phyloP scores from a whole-genome alignment of 2,888 invertebrate genomes.

The Ichneumoninae sp. region DNA sequence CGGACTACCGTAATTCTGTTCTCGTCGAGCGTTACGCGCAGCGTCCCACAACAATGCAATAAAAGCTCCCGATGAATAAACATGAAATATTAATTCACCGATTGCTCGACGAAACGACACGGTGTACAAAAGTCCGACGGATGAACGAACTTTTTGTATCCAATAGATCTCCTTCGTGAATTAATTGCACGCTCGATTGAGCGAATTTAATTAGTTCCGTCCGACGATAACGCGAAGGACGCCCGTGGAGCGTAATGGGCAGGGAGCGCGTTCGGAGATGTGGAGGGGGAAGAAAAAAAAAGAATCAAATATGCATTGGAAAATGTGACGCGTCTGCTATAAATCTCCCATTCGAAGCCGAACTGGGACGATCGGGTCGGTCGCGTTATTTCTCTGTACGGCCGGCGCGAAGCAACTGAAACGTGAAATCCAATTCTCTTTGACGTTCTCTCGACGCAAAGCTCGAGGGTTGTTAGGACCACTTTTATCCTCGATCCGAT shows the following conservation, averaged over 20 bases:
- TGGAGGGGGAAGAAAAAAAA: constrained; percentile 13
- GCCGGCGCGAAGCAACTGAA: constrained; percentile 52
- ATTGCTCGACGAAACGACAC: not conserved
- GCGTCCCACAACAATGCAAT: not conserved
- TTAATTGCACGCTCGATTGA: constrained; percentile 36
- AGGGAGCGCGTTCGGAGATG: not conserved
- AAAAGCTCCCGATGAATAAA: constrained; percentile 15
- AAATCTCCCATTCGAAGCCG: constrained; percentile 2
- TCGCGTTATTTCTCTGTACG: constrained; percentile 52
- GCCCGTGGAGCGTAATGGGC: not conserved
- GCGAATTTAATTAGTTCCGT: constrained; percentile 49
- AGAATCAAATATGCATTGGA: constrained; percentile 64
- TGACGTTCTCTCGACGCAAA: not conserved
- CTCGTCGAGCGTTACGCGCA: not conserved
- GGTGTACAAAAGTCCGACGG: not conserved
- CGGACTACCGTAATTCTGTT: not conserved
- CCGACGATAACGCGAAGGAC: constrained; percentile 9
- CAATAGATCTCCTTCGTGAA: not conserved
- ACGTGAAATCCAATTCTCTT: constrained; percentile 45
- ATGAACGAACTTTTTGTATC: constrained; percentile 16
- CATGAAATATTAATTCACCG: not conserved
- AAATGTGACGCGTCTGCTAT: constrained; percentile 56
- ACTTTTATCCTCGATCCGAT: not conserved
- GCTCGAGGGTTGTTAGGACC: constrained; percentile 11
- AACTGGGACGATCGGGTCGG: constrained; percentile 37